Conservation (phyloP, 1,140 invertebrate species). For the Pachyrhynchus sulphureomaculatus region DNA sequence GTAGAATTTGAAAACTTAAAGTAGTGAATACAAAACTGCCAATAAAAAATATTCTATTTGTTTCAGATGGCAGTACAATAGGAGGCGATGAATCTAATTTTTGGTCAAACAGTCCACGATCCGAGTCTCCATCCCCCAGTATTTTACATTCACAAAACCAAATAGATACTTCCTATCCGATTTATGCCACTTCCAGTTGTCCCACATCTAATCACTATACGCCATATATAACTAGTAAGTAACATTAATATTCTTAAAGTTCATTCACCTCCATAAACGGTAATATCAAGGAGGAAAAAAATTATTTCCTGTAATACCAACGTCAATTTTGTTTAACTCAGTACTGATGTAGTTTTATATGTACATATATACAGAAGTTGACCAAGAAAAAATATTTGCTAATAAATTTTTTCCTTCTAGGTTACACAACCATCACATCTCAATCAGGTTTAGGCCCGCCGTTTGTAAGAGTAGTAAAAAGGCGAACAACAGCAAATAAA, state of each 20-base stretch:
- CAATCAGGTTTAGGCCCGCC: conserved; percentile 36
- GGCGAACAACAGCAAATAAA: conserved; percentile 84
- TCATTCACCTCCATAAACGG: no score
- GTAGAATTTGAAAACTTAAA: no score
- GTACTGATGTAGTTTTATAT: no score
- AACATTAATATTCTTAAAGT: not conserved
- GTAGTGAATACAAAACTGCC: no score
- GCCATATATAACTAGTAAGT: conserved; percentile 41
- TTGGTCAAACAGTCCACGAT: conserved; percentile 48
- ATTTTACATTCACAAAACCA: conserved; percentile 35
- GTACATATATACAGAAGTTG: no score
- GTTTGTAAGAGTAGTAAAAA: conserved; percentile 67
- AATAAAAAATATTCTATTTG: conserved; percentile 17
- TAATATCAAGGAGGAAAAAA: no score
- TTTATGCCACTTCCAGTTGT: conserved; percentile 41
- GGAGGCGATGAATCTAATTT: conserved; percentile 48
- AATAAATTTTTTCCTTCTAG: conserved; percentile 23
- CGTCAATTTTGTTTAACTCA: no score
- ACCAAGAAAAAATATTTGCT: no score
- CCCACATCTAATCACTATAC: conserved; percentile 36
- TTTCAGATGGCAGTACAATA: conserved; percentile 42
- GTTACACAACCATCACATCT: conserved; percentile 27
- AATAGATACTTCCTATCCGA: conserved; percentile 41
- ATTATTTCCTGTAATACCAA: no score
- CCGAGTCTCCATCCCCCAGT: conserved; percentile 47